Conservation (phyloP, 2,797 vertebrate genomes). For the Eleutherodactylus coqui region DNA sequence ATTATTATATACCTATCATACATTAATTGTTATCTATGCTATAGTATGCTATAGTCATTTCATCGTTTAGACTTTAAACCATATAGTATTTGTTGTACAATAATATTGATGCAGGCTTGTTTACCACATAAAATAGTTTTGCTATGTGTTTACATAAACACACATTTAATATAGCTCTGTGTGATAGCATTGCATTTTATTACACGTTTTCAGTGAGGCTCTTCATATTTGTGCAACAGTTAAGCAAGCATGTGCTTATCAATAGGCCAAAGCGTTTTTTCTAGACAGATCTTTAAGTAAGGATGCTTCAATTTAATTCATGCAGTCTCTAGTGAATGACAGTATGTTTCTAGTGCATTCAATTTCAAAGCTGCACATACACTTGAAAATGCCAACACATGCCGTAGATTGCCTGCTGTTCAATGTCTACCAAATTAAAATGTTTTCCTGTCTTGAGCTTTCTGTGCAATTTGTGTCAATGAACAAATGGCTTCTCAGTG, state of each 20-base stretch:
- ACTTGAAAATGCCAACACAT: constrained; percentile 62
- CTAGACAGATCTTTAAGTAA: constrained; percentile 56
- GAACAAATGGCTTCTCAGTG: constrained; percentile 43
- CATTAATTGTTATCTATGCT: no score
- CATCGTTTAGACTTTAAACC: background rate
- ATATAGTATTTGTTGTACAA: no score
- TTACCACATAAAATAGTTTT: no score
- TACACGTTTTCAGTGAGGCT: background rate
- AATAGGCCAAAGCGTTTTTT: constrained; percentile 3
- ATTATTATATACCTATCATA: no score
- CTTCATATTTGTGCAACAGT: constrained; percentile 6
- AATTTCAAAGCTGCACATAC: constrained; percentile 54
- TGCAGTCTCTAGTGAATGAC: constrained; percentile 47
- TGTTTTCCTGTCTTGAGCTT: constrained; percentile 26
- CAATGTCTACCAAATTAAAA: background rate
- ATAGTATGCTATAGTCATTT: background rate
- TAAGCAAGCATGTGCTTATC: constrained; percentile 18
- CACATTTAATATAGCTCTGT: background rate
- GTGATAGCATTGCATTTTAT: background rate
- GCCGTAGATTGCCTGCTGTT: constrained; percentile 40
- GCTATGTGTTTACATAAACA: background rate
- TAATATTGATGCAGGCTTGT: no score
- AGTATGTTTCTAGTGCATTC: constrained; percentile 45
- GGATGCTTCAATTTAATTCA: constrained; percentile 42
- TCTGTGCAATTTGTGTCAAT: constrained; percentile 60